A percentile compares a stretch with the other conserved stretches of the same genome.
Evolutionary conservation across 2,113 vertebrate species (phyloP).

Genomic region (Hemibagrus wyckioides): DNA sequence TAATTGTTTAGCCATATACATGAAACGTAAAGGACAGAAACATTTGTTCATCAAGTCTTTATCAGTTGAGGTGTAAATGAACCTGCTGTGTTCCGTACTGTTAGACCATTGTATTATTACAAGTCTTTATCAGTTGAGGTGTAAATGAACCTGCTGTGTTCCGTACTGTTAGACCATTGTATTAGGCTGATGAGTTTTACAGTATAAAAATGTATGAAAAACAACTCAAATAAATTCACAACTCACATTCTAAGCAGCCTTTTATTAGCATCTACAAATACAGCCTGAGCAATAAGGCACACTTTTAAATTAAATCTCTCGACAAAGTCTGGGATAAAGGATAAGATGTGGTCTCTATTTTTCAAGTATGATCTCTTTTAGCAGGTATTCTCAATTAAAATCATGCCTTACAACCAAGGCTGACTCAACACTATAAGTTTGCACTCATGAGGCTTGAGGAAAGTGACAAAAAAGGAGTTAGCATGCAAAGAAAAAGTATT

Average conservation of each 20-base stretch:
- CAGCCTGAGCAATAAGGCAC: not conserved
- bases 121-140: no score
- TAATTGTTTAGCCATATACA: not conserved
- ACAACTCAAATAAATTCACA: not conserved
- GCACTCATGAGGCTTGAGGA: conserved; percentile 62
- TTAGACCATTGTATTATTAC: no score
- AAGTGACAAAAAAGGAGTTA: not conserved
- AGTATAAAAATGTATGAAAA: not conserved
- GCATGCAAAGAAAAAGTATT: not conserved
- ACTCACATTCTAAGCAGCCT: no score
- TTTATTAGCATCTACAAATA: not conserved
- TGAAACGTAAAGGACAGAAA: not conserved
- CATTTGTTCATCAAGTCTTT: no score
- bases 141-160: no score
- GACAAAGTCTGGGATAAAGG: not conserved
- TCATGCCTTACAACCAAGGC: conserved; percentile 11
- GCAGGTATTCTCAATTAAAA: accelerated
- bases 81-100: no score
- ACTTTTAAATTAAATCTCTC: not conserved
- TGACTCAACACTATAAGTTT: conserved; percentile 63
- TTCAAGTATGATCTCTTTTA: no score
- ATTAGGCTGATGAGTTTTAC: not conserved
- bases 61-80: no score
- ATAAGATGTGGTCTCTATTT: conserved; percentile 34
- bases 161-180: no score